These are phyloP conservation scores for Piscicola geometra DNA, from an alignment of 2,888 invertebrate species.

Conservation along the genomic window DNA sequence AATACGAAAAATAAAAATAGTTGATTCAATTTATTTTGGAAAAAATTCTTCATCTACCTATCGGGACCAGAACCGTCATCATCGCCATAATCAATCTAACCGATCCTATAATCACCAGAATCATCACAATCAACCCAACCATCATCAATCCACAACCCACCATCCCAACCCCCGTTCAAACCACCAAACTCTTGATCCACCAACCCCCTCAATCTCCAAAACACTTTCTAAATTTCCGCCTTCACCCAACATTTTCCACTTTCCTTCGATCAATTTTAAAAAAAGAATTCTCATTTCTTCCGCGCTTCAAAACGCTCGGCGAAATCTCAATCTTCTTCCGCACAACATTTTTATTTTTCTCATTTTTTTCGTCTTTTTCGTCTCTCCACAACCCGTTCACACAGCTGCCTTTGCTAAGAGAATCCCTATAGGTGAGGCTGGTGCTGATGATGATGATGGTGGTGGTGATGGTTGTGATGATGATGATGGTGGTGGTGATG, in stretches of 20 bases:
- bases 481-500: too few species aligned
- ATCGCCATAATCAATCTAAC: neutral
- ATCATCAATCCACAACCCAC: neutral
- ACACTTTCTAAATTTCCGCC: neutral
- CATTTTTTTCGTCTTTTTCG: too few species aligned
- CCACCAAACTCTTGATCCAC: neutral
- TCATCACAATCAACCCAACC: neutral
- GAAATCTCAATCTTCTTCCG: neutral
- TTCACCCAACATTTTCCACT: neutral
- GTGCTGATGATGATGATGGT: too few species aligned
- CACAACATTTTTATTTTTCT: too few species aligned
- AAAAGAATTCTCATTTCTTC: neutral
- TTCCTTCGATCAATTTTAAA: neutral
- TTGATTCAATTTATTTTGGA: too few species aligned
- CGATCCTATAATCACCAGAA: neutral
- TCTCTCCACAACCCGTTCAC: too few species aligned
- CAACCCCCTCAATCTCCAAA: neutral
- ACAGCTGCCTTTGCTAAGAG: slow-evolving; percentile 12
- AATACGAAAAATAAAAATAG: too few species aligned
- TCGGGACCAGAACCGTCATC: neutral
- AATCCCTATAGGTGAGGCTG: slow-evolving; percentile 18
- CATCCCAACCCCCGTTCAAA: neutral
- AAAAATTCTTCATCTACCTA: too few species aligned
- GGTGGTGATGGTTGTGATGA: too few species aligned
- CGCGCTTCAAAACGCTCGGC: neutral